These are phyloP conservation scores for Iphiclides podalirius DNA, from an alignment of 2,888 invertebrate species.

Conservation along the genomic window DNA sequence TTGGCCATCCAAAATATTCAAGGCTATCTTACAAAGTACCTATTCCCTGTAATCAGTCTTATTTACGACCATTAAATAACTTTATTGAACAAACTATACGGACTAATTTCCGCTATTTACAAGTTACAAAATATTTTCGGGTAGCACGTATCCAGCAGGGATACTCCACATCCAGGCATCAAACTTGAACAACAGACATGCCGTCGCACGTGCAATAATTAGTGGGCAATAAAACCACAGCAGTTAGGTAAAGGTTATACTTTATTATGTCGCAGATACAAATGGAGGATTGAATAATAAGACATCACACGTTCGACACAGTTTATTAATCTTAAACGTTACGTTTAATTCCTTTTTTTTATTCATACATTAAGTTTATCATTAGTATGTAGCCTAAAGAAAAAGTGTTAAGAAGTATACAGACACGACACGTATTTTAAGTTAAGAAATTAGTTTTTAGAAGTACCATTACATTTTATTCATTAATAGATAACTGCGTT, in stretches of 20 bases:
- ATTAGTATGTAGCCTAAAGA: conserved; percentile 5
- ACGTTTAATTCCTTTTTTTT: conserved; percentile 14
- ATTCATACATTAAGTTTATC: conserved; percentile 9
- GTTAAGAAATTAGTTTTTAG: no score
- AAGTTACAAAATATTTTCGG: neutral
- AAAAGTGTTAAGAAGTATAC: conserved; percentile 12
- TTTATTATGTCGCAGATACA: conserved; percentile 37
- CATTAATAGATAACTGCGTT: no score
- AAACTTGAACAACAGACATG: no score
- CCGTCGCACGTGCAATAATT: conserved; percentile 41
- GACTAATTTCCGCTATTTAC: neutral
- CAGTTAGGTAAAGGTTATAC: conserved; percentile 43
- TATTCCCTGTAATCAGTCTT: no score
- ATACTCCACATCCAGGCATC: conserved; percentile 6
- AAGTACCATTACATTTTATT: no score
- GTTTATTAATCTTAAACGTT: conserved; percentile 25
- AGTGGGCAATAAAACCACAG: conserved; percentile 67
- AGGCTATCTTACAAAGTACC: no score
- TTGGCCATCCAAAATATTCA: no score
- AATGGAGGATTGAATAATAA: conserved; percentile 37
- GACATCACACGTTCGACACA: conserved; percentile 37
- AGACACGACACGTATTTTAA: no score
- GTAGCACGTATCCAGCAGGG: neutral
- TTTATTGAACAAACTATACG: no score
- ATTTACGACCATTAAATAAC: no score